Conservation (phyloP, 2,113 vertebrate species). For the Tursiops truncatus region DNA sequence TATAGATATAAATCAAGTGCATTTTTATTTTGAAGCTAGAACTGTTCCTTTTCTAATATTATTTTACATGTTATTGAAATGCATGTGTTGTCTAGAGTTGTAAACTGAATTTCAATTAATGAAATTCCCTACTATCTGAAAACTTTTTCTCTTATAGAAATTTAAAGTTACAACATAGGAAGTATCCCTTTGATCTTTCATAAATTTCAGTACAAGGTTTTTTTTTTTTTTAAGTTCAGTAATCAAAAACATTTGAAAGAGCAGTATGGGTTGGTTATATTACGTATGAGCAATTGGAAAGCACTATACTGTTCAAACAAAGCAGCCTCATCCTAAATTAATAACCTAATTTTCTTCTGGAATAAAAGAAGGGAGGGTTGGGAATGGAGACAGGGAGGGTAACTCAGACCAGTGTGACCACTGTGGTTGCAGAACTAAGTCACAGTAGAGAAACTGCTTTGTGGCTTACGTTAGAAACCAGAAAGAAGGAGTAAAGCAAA, state of each 20-base stretch:
- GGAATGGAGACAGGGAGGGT: slow-evolving; percentile 31
- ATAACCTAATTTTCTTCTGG: slow-evolving; percentile 47
- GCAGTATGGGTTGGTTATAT: slow-evolving; percentile 63
- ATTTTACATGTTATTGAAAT: slow-evolving; percentile 28
- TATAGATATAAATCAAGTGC: neutral
- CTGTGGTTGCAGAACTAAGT: slow-evolving; percentile 44
- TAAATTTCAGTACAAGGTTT: slow-evolving; percentile 44
- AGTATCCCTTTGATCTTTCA: slow-evolving; percentile 45
- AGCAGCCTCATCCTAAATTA: slow-evolving; percentile 71
- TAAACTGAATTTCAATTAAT: slow-evolving; percentile 1
- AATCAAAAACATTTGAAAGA: slow-evolving; percentile 80
- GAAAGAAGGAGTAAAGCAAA: slow-evolving; percentile 71
- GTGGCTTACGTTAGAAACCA: slow-evolving; percentile 65
- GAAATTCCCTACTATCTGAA: neutral
- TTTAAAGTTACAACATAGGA: neutral
- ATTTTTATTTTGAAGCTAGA: slow-evolving; percentile 37
- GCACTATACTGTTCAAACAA: slow-evolving; percentile 70
- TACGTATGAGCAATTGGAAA: slow-evolving; percentile 72
- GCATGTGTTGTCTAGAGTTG: neutral
- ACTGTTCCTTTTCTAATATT: neutral
- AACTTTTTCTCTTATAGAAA: neutral
- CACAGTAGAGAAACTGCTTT: slow-evolving; percentile 46
- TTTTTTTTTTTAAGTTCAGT: slow-evolving; percentile 68
- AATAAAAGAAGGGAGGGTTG: neutral
- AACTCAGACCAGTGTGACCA: slow-evolving; percentile 42